These are phyloP conservation scores for Tyria jacobaeae DNA, from an alignment of 2,888 invertebrate species.

Conservation along the genomic window DNA sequence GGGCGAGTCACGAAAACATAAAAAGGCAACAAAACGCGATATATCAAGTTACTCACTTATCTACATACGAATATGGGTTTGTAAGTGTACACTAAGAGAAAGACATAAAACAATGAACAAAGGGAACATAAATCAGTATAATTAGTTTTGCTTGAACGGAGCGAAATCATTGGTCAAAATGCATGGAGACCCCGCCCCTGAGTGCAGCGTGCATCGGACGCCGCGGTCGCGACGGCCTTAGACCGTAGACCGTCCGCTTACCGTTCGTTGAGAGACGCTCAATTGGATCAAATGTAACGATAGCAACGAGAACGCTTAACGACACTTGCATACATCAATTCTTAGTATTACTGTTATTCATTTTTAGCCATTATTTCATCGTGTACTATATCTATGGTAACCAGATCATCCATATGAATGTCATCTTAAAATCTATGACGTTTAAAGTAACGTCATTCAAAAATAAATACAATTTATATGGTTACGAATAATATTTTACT, in stretches of 20 bases:
- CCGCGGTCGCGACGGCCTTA: constrained; percentile 59
- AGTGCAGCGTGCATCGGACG: constrained; percentile 52
- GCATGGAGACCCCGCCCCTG: constrained; percentile 86
- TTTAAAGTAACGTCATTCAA: too few species aligned
- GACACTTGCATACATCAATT: background rate
- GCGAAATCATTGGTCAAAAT: constrained; percentile 89
- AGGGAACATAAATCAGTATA: constrained; percentile 97
- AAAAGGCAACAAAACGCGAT: constrained; percentile 58
- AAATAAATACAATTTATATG: too few species aligned
- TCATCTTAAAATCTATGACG: too few species aligned
- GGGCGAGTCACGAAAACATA: constrained; percentile 51
- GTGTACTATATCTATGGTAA: background rate
- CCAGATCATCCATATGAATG: background rate
- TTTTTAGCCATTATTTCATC: too few species aligned
- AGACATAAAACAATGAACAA: constrained; percentile 94
- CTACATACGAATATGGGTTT: constrained; percentile 62
- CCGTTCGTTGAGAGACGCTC: constrained; percentile 58
- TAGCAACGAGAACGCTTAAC: constrained; percentile 64
- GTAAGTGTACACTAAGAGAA: constrained; percentile 80
- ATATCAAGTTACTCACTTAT: constrained; percentile 62
- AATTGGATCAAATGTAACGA: constrained; percentile 78
- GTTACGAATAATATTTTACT: too few species aligned
- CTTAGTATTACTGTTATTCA: background rate
- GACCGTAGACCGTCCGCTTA: constrained; percentile 52
- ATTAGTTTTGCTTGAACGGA: constrained; percentile 91